A percentile compares a stretch with the other conserved stretches of the same genome.
Conservation (phyloP, 1,140 invertebrate genomes). For the Drosophila saltans region DNA sequence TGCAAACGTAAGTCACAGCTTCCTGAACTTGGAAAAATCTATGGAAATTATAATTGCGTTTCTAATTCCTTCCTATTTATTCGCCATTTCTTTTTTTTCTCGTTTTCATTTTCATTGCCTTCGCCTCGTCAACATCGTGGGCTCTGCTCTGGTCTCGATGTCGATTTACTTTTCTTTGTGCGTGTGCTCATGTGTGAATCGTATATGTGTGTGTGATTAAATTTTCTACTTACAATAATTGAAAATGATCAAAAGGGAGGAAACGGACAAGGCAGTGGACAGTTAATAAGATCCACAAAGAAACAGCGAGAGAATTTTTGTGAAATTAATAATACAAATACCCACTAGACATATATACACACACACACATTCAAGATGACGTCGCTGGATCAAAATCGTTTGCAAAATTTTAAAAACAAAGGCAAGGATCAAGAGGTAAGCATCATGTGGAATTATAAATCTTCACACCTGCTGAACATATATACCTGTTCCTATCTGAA, state of each 20-base stretch:
- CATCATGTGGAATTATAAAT: slow-evolving; percentile 52
- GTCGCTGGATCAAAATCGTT: slow-evolving; percentile 85
- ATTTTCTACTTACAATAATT: slow-evolving; percentile 54
- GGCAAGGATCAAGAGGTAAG: slow-evolving; percentile 98
- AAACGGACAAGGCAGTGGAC: slow-evolving; percentile 9
- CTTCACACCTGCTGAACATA: background rate
- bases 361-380: slow-evolving; percentile 62
- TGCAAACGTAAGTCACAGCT: slow-evolving; percentile 50
- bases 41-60: background rate
- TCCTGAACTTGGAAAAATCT: background rate
- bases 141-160: slow-evolving; percentile 45
- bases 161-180: slow-evolving; percentile 52
- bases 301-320: background rate
- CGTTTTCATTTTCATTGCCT: slow-evolving; percentile 48
- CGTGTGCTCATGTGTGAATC: slow-evolving; percentile 20
- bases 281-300: slow-evolving; percentile 17
- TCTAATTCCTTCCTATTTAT: slow-evolving; percentile 45
- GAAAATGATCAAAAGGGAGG: slow-evolving; percentile 45
- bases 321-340: slow-evolving; percentile 30
- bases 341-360: slow-evolving; percentile 13
- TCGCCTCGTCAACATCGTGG: slow-evolving; percentile 49
- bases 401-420: slow-evolving; percentile 98
- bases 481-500: slow-evolving; percentile 72
- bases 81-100: slow-evolving; percentile 73
- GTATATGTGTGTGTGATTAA: slow-evolving; percentile 41